A percentile compares a stretch with the other conserved stretches of the same genome.
These are phyloP conservation scores for Calephelis virginiensis DNA, from an alignment of 1,140 invertebrate genomes.

Conservation along the genomic window DNA sequence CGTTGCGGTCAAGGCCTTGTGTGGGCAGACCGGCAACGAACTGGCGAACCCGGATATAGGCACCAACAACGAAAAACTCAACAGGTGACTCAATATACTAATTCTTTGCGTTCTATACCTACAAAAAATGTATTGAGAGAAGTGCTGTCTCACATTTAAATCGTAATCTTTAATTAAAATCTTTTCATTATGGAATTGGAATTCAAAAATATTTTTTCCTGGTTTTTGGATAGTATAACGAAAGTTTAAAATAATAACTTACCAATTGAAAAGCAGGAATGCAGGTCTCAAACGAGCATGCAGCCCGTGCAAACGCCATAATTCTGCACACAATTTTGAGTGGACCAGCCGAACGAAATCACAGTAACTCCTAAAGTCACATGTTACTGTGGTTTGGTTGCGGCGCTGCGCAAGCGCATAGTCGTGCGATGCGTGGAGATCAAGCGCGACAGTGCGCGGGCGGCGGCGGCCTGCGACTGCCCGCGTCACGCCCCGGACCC, in stretches of 20 bases:
- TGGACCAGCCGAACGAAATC: constrained; percentile 12
- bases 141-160: neutral
- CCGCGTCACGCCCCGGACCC: constrained; percentile 50
- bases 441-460: constrained; percentile 58
- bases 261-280: constrained; percentile 2
- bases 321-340: constrained; percentile 18
- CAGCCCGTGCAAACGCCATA: constrained; percentile 8
- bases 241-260: constrained; percentile 17
- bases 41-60: constrained; percentile 59
- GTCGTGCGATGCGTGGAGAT: constrained; percentile 43
- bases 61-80: constrained; percentile 33
- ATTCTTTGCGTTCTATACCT: neutral
- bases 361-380: constrained; percentile 11
- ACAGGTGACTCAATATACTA: constrained; percentile 5
- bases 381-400: constrained; percentile 30
- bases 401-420: constrained; percentile 32
- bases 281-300: constrained; percentile 12
- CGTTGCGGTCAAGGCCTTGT: constrained; percentile 65
- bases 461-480: constrained; percentile 56
- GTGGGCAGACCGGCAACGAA: constrained; percentile 46
- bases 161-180: constrained; percentile 16
- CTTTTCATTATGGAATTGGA: neutral
- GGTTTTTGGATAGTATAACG: neutral
- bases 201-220: neutral
- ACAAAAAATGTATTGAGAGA: neutral